Percentiles rank a stretch among this genome's conserved stretches.
phyloP scores from a whole-genome alignment of 1,140 invertebrate genomes.

The Dendrolimus punctatus region DNA sequence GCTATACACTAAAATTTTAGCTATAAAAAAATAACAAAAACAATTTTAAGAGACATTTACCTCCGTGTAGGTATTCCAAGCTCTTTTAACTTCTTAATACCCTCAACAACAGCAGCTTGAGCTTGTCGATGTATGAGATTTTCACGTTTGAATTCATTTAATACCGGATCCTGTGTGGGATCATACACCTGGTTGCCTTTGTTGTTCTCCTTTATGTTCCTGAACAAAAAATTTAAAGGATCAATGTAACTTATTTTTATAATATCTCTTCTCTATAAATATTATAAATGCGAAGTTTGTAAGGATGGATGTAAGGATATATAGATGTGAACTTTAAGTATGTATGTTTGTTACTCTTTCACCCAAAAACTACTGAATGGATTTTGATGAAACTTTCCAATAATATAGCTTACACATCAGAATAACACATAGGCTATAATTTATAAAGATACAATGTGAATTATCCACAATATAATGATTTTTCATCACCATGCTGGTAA shows the following conservation, averaged over 20 bases:
- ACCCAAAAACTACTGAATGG: too few relatives aligned
- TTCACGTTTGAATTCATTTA: slow-evolving; percentile 96
- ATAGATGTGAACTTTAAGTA: too few relatives aligned
- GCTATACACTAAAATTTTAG: too few relatives aligned
- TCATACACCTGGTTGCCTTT: slow-evolving; percentile 77
- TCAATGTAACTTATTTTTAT: background rate
- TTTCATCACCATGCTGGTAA: too few relatives aligned
- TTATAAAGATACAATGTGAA: too few relatives aligned
- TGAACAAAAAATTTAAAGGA: slow-evolving; percentile 24
- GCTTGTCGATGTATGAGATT: slow-evolving; percentile 94
- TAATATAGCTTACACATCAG: too few relatives aligned
- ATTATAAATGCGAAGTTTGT: too few relatives aligned
- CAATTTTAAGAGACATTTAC: slow-evolving; percentile 22
- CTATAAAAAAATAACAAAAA: background rate
- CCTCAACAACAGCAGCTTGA: slow-evolving; percentile 87
- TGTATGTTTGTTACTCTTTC: background rate
- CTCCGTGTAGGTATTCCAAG: slow-evolving; percentile 84
- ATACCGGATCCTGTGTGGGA: slow-evolving; percentile 81
- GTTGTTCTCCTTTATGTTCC: slow-evolving; percentile 75
- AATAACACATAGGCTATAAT: too few relatives aligned
- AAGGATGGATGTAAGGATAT: too few relatives aligned
- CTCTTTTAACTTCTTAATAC: slow-evolving; percentile 81
- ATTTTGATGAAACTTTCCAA: too few relatives aligned
- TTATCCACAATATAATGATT: too few relatives aligned
- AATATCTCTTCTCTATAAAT: too few relatives aligned